These are phyloP conservation scores for Genyomyrus donnyi DNA, from an alignment of 2,113 vertebrate genomes.

Conservation along the genomic window DNA sequence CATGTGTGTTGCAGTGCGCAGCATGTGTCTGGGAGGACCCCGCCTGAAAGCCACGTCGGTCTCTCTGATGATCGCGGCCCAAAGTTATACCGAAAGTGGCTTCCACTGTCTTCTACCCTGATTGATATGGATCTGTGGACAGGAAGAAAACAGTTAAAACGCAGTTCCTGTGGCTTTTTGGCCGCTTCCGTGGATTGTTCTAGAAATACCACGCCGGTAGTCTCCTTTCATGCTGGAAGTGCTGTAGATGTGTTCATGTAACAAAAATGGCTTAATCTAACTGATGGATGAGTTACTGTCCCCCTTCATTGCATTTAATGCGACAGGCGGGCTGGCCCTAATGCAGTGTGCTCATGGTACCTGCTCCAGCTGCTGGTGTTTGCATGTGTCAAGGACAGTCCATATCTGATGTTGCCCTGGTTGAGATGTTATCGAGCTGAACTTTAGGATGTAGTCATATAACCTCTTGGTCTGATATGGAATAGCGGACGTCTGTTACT, in stretches of 20 bases:
- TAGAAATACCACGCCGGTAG: neutral
- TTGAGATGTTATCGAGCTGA: neutral
- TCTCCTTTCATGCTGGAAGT: neutral
- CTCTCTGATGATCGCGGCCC: slow-evolving; percentile 27
- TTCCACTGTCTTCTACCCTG: slow-evolving; percentile 19
- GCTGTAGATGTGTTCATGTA: neutral
- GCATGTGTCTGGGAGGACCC: neutral
- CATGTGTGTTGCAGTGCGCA: neutral
- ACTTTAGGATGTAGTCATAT: neutral
- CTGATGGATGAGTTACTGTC: neutral
- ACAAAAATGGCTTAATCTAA: neutral
- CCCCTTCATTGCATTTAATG: neutral
- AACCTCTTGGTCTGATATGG: neutral
- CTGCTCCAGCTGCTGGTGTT: neutral
- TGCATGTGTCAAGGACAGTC: neutral
- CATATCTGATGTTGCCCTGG: neutral
- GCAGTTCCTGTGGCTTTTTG: neutral
- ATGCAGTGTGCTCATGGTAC: neutral
- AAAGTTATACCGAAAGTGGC: slow-evolving; percentile 20
- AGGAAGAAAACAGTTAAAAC: neutral
- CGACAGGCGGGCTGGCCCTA: neutral
- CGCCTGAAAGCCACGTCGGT: neutral
- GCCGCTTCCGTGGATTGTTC: neutral
- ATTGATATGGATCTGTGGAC: slow-evolving; percentile 33
- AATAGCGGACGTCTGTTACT: neutral